A percentile compares a stretch with the other conserved stretches of the same genome.
Conservation (phyloP, 2,797 vertebrate genomes). For the Anabacerthia variegaticeps region DNA sequence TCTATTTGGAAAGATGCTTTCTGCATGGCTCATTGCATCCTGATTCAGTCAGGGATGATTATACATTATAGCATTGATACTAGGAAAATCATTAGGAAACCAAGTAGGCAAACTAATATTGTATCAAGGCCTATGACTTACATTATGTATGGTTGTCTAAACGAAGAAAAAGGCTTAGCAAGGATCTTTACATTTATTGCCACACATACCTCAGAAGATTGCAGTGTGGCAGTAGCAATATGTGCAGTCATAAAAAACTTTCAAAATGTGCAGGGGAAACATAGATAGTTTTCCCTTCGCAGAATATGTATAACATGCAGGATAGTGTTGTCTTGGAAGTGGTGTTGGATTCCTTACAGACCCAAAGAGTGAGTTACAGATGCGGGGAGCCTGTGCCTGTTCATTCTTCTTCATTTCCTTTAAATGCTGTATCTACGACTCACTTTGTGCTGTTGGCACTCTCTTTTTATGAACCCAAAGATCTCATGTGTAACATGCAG, state of each 20-base stretch:
- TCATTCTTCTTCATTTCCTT: slow-evolving; percentile 57
- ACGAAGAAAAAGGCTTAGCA: background rate
- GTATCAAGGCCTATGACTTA: background rate
- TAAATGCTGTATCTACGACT: background rate
- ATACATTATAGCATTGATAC: background rate
- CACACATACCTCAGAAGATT: background rate
- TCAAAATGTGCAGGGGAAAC: background rate
- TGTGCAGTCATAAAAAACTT: background rate
- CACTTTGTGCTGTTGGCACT: background rate
- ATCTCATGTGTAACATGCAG: slow-evolving; percentile 63
- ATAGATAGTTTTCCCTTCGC: background rate
- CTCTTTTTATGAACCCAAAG: slow-evolving; percentile 25
- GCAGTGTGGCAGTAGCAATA: background rate
- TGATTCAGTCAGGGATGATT: background rate
- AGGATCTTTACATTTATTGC: background rate
- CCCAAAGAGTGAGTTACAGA: background rate
- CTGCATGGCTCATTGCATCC: background rate
- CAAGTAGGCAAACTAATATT: background rate
- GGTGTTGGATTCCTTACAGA: background rate
- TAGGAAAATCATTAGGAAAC: background rate
- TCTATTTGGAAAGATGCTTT: background rate
- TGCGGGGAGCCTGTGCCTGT: background rate
- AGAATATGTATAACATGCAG: background rate
- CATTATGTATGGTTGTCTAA: background rate
- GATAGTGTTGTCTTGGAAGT: background rate